Conservation (phyloP, 2,797 vertebrate species). For the Halcyon leucocephala region DNA sequence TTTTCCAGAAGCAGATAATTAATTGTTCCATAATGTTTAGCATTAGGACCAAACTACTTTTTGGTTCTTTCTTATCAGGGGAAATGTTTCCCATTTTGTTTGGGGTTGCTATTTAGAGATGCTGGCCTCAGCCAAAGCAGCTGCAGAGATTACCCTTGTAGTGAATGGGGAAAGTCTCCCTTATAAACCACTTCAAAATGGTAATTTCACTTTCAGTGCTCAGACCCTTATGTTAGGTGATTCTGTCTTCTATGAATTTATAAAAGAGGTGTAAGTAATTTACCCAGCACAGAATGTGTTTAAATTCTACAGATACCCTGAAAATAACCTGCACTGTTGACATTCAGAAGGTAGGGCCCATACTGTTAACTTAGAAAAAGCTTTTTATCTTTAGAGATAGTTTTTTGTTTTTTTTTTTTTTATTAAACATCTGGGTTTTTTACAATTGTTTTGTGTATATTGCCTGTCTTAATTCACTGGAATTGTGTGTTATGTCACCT, state of each 20-base stretch:
- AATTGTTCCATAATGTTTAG: not conserved
- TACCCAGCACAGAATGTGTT: not conserved
- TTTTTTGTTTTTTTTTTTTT: too few species aligned
- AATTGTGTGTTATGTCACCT: not conserved
- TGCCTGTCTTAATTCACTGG: not conserved
- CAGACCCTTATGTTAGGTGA: not conserved
- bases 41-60: not conserved
- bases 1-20: not conserved
- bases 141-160: not conserved
- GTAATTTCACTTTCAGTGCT: not conserved
- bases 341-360: not conserved
- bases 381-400: not conserved
- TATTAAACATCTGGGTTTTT: not conserved
- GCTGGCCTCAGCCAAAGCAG: not conserved
- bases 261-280: not conserved
- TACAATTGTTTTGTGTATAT: not conserved
- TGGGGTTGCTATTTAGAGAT: not conserved
- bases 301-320: not conserved
- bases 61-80: not conserved
- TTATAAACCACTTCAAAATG: not conserved
- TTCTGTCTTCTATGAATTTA: not conserved
- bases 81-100: not conserved
- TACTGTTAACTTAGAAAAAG: not conserved
- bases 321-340: not conserved
- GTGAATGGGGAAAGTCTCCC: not conserved